Conservation (phyloP, 2,113 vertebrate species). For the Onychostruthus taczanowskii region DNA sequence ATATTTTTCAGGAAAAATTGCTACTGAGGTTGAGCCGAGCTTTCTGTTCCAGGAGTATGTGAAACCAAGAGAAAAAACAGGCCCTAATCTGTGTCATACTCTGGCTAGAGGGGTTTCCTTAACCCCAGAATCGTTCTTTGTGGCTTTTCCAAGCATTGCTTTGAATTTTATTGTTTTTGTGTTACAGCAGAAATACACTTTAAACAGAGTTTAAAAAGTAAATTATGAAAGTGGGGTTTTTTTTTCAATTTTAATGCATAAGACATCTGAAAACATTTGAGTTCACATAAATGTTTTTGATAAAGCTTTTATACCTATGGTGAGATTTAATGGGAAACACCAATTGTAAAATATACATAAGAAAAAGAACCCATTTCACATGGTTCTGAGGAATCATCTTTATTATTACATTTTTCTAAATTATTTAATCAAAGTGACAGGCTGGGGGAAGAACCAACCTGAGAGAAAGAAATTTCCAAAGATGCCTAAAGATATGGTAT, state of each 20-base stretch:
- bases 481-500: not conserved
- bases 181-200: conserved; percentile 5
- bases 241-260: not conserved
- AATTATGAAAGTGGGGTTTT: not conserved
- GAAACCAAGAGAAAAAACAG: not conserved
- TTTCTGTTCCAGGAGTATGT: not conserved
- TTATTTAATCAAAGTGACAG: conserved; percentile 1
- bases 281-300: not conserved
- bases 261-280: not conserved
- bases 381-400: not conserved
- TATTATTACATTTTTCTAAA: not conserved
- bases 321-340: not conserved
- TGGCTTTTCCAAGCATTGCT: not conserved
- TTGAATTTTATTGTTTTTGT: not conserved
- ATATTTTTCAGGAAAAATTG: not conserved
- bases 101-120: not conserved
- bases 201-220: not conserved
- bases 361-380: not conserved
- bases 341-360: not conserved
- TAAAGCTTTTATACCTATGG: not conserved
- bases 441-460: not conserved
- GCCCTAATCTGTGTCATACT: not conserved
- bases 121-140: not conserved
- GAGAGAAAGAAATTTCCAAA: not conserved
- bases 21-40: not conserved